These are phyloP conservation scores for Beroe forskalii DNA, from an alignment of 37 sponge, comb jelly and placozoan genomes.

Conservation along the genomic window DNA sequence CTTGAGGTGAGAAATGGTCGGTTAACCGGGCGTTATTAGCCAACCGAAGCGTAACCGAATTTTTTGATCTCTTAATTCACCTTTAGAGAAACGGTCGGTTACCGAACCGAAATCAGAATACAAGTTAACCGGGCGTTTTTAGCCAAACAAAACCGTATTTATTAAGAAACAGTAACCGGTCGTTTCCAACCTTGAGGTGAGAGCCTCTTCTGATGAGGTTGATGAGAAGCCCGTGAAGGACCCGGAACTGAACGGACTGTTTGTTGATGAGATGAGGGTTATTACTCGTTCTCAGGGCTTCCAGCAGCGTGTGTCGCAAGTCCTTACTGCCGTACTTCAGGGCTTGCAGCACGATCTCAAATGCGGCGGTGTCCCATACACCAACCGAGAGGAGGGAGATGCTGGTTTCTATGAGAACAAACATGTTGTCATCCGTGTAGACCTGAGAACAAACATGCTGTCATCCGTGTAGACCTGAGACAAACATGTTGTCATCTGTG, in stretches of 20 bases:
- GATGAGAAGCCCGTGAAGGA: slow-evolving; percentile 7
- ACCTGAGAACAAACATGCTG: neutral
- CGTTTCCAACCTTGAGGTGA: neutral
- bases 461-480: too few species aligned
- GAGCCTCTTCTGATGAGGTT: neutral
- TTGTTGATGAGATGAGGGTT: slow-evolving; percentile 20
- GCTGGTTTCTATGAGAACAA: slow-evolving; percentile 44
- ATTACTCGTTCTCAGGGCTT: neutral
- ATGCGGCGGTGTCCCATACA: slow-evolving; percentile 54
- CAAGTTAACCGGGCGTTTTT: too few species aligned
- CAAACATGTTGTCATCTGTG: too few species aligned
- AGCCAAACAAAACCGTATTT: too few species aligned
- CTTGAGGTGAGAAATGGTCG: too few species aligned
- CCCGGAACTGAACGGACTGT: slow-evolving; percentile 42
- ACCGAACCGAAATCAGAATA: too few species aligned
- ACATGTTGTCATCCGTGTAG: slow-evolving; percentile 64
- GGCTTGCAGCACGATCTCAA: slow-evolving; percentile 57
- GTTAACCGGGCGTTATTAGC: too few species aligned
- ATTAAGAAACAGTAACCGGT: too few species aligned
- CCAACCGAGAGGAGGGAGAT: slow-evolving; percentile 1
- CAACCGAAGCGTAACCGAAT: too few species aligned
- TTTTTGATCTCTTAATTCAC: too few species aligned
- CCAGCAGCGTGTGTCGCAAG: slow-evolving; percentile 19
- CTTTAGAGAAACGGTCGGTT: too few species aligned
- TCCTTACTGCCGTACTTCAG: slow-evolving; percentile 45